Conservation (phyloP, 2,797 vertebrate species). For the Lacerta bilineata region DNA sequence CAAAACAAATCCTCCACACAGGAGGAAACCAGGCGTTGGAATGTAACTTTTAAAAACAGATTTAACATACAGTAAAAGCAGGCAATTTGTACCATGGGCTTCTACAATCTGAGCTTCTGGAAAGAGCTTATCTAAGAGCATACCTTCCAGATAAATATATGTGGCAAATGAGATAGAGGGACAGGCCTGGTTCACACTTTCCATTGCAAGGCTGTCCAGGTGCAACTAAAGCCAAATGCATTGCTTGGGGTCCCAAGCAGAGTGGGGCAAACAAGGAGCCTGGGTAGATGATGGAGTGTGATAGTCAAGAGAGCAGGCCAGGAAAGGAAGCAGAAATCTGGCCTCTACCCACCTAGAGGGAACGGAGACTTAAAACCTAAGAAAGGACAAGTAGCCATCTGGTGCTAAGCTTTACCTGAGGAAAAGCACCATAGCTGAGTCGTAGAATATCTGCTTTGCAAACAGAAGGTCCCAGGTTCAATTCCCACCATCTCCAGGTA, state of each 20-base stretch:
- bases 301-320: not conserved
- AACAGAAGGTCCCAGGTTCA: too few species aligned
- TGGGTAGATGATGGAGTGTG: too few species aligned
- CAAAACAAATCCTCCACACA: not conserved
- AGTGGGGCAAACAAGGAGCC: not conserved
- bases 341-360: not conserved
- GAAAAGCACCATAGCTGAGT: too few species aligned
- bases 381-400: too few species aligned
- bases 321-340: not conserved
- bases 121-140: not conserved
- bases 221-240: not conserved
- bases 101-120: not conserved
- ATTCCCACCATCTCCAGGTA: too few species aligned
- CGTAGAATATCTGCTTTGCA: too few species aligned
- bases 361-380: too few species aligned
- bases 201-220: not conserved
- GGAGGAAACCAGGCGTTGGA: not conserved
- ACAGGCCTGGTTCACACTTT: not conserved
- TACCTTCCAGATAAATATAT: constrained; percentile 1
- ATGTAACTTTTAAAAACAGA: not conserved
- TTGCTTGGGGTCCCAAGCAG: not conserved
- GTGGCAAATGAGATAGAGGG: not conserved
- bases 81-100: not conserved
- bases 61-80: constrained; percentile 18
- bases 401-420: too few species aligned